These are phyloP conservation scores for Xiphophorus maculatus DNA, from an alignment of 2,113 vertebrate species.

Conservation along the genomic window DNA sequence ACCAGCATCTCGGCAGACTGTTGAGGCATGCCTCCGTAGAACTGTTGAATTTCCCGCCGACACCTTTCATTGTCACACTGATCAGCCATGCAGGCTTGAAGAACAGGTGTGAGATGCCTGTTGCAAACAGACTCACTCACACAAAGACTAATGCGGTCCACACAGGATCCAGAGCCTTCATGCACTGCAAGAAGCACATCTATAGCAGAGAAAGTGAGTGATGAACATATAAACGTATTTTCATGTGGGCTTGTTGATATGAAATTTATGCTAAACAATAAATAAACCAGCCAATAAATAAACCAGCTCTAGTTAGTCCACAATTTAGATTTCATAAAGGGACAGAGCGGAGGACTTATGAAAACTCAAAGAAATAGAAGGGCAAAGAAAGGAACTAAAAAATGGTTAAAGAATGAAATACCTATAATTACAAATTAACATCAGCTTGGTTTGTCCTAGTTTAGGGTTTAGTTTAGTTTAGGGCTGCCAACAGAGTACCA, in stretches of 20 bases:
- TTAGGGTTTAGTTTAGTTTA: too few species aligned
- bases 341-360: neutral
- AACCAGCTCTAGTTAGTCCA: neutral
- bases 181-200: slow-evolving; percentile 69
- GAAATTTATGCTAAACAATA: neutral
- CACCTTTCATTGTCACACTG: slow-evolving; percentile 81
- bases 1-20: slow-evolving; percentile 84
- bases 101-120: slow-evolving; percentile 80
- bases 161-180: slow-evolving; percentile 76
- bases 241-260: neutral
- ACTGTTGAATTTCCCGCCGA: slow-evolving; percentile 76
- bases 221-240: neutral
- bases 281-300: too few species aligned
- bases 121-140: slow-evolving; percentile 87
- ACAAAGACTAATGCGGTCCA: slow-evolving; percentile 81
- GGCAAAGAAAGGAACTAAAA: too few species aligned
- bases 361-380: too few species aligned
- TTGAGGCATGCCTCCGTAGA: slow-evolving; percentile 84
- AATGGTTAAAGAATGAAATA: too few species aligned
- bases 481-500: neutral
- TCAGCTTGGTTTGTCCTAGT: too few species aligned
- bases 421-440: too few species aligned
- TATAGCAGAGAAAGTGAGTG: neutral
- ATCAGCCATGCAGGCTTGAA: slow-evolving; percentile 79
- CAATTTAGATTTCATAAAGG: neutral